Base-by-base conservation (phyloP, 2,113 vertebrate species). In the Cololabis saira region DNA sequence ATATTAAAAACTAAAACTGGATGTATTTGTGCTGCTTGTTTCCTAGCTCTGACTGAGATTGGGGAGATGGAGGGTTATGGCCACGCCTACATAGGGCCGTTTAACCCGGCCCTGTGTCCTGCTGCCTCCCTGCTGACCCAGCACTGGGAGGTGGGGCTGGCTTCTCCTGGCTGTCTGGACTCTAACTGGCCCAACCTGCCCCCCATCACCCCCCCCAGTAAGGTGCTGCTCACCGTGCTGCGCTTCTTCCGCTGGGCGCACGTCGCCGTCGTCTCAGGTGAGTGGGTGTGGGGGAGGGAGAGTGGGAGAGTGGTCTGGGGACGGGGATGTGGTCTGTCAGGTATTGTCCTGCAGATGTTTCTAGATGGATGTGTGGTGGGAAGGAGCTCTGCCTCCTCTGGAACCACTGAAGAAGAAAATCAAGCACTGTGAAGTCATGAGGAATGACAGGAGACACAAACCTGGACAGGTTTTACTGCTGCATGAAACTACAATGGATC, bases 191-290 rank as follows among this genome's bases (percentile, higher is more conserved):
- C 61, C 0, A 91, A 87, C 55, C 73, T 89, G 11, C 78, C 89
- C 0, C 89, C 89, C 9, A 30, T 91, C 27, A 82, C 86, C 10
- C 80, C 78, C 3, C 87, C 89, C 13, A 80, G 27, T 67, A 74
- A 44, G 42, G 71, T 91, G 12, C 52, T 91, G 40, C 86, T 86
- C 40, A 82, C 81, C 0, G 76, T 96, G 0, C 76, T 96, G 0
- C 48, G 88, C 0, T 92, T 86, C 1, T 97, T 97, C 55, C 90
- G 86, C 1, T 97, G 95, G 95, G 95, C 95, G 0, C 93, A 94
- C 0, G 91, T 95, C 7, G 92, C 90, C 3, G 30, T 97, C 18
- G 37, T 97, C 42, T 90, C 92, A 5, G 87, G 83, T 80, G 30
- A 92, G 18, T 5, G 2, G 2, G 30, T 91, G 18, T 5, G 2